A percentile compares a stretch with the other conserved stretches of the same genome.
Evolutionary conservation across 1,140 invertebrate genomes (phyloP).

Genomic region (Aphelinus certus): DNA sequence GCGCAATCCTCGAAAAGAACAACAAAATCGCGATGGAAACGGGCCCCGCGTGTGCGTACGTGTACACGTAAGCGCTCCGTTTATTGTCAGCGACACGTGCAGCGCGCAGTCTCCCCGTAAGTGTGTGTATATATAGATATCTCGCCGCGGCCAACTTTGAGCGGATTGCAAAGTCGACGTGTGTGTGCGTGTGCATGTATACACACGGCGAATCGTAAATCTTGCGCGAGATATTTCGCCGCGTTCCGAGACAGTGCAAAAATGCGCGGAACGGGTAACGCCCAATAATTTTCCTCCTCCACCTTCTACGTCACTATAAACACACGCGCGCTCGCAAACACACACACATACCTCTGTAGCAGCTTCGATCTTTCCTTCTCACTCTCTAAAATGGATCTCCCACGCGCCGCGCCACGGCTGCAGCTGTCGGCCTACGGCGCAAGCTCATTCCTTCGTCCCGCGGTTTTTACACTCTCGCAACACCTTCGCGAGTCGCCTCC

Average conservation of each 20-base stretch:
- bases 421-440: background rate
- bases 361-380: background rate
- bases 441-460: background rate
- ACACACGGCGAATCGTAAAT: constrained; percentile 31
- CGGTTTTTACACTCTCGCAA: background rate
- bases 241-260: background rate
- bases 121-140: background rate
- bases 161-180: constrained; percentile 5
- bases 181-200: background rate
- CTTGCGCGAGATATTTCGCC: constrained; percentile 20
- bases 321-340: too few species aligned
- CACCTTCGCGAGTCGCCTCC: constrained; percentile 25
- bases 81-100: background rate
- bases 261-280: constrained; percentile 11
- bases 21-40: constrained; percentile 1
- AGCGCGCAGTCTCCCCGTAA: background rate
- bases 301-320: background rate
- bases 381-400: constrained; percentile 32
- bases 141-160: background rate
- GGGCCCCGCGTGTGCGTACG: background rate
- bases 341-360: too few species aligned
- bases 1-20: background rate
- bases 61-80: too few species aligned
- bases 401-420: constrained; percentile 11
- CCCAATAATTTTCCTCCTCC: constrained; percentile 23